These are phyloP conservation scores for Aphidius colemani DNA, from an alignment of 2,888 invertebrate genomes.

Conservation along the genomic window DNA sequence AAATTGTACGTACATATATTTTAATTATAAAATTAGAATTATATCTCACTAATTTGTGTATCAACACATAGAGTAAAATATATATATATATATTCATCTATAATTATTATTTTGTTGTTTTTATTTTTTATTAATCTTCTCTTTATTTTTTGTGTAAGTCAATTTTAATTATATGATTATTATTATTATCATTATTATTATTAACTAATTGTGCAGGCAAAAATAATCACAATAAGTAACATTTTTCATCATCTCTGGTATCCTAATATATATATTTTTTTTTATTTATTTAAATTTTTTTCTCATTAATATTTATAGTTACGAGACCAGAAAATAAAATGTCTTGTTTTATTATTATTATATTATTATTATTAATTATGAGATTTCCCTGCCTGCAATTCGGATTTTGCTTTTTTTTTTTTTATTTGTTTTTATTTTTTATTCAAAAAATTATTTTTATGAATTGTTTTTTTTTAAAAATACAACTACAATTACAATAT, in stretches of 20 bases:
- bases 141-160: constrained; percentile 25
- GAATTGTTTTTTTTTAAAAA: constrained; percentile 30
- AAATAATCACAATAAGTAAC: constrained; percentile 17
- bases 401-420: constrained; percentile 16
- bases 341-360: neutral
- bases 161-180: constrained; percentile 17
- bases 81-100: constrained; percentile 22
- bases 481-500: constrained; percentile 9
- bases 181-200: too few species aligned
- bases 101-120: constrained; percentile 1
- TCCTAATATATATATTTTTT: constrained; percentile 4
- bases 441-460: constrained; percentile 26
- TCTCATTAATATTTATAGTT: neutral
- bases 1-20: constrained; percentile 22
- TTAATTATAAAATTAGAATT: constrained; percentile 9
- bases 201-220: constrained; percentile 27
- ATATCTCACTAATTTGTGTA: too few species aligned
- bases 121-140: constrained; percentile 5
- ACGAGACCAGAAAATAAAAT: constrained; percentile 1
- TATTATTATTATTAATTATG: too few species aligned
- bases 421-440: constrained; percentile 22
- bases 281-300: neutral
- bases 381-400: constrained; percentile 4
- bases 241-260: constrained; percentile 2
- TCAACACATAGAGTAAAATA: neutral